Base-by-base conservation (phyloP, 2,113 vertebrate genomes). In the Raphicerus campestris region DNA sequence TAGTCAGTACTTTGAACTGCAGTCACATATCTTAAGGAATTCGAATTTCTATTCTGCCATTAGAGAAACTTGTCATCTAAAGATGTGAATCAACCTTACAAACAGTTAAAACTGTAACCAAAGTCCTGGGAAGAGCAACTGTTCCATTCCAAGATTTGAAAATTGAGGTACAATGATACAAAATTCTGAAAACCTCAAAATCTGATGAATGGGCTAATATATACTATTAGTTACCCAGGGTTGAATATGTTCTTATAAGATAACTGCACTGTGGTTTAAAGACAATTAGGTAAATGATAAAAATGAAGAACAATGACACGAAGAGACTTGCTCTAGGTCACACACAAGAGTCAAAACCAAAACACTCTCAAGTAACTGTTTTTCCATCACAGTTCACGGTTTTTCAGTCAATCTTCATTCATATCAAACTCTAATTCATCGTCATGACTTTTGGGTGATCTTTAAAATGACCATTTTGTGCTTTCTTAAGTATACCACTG, bases 181-280 rank as follows among this genome's bases (percentile, higher is more conserved):
- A 93, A 97, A 82, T 28, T 75, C 39, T n/a, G n/a, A 92, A 32
- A 96, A 92, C 84, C 63, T 96, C 45, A 96, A 97, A 81, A 70
- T 61, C 61, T 91, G n/a, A 94, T 32, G 53, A 92, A 70, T 28
- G 7, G 15, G 22, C 51, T 95, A 86, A 96, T 75, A 86, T n/a
- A 70, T 85, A 82, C 39, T 75, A 66, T 92, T 61, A 55, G 24
- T 96, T 28, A 87, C 32, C 19, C 55, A 58, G 19, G 81, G 66
- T 77, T 96, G 92, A 92, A 94, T 82, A 81, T 82, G 56, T 86
- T 95, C 45, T 89, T 93, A 90, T 6, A 93, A 39, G 24, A 81
- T 95, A 60, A 51, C 32, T 58, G 10, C n/a, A 73, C n/a, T 87
- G 63, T 20, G 32, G 58, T 80, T 95, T 89, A 91, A 77, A 51